Evolutionary conservation across 1,140 invertebrate species (phyloP), one percentile per base, ranked within the genome.

Genomic region (Drosophila arawakana): DNA sequence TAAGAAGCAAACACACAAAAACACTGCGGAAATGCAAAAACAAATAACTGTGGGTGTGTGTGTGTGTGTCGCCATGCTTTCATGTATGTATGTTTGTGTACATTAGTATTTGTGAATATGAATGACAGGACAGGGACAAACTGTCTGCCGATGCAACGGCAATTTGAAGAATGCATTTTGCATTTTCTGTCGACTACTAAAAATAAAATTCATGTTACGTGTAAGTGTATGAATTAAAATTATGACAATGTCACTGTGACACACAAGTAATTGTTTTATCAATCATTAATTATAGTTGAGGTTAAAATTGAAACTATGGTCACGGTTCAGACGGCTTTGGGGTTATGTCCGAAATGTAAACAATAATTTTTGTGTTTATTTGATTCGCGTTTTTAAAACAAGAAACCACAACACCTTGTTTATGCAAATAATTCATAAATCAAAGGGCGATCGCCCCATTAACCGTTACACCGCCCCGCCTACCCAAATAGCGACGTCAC

Each of bases 91-190:
- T 61, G 37, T 46, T 8, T 59, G n/a, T 18, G 34, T 9, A 21
- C 21, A 21, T 35, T 35, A 37, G 8, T 50, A 62, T 37, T 7
- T 25, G 3, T 34, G 43, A 15, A 54, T 37, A 30, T 43, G 68
- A 76, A 35, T 81, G 81, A 81, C 81, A 81, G 43, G 60, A 74
- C 78, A 83, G 81, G 81, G 81, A 63, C 81, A 83, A 74, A 61
- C 49, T 83, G 81, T 84, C 81, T 80, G 81, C 62, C 54, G 59
- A 43, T 65, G 52, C 73, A 71, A 65, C 52, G 37, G 46, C 57
- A 60, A 58, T 60, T 75, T 63, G 37, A 65, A 44, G 59, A 39
- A 71, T 57, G 39, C 58, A 70, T 58, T 44, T 71, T 59, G 43
- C 43, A 18, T 57, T 10, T 6, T n/a, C 11, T 52, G 47, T 30